Conservation (phyloP, 2,113 vertebrate species). For the Triplophysa tibetana region DNA sequence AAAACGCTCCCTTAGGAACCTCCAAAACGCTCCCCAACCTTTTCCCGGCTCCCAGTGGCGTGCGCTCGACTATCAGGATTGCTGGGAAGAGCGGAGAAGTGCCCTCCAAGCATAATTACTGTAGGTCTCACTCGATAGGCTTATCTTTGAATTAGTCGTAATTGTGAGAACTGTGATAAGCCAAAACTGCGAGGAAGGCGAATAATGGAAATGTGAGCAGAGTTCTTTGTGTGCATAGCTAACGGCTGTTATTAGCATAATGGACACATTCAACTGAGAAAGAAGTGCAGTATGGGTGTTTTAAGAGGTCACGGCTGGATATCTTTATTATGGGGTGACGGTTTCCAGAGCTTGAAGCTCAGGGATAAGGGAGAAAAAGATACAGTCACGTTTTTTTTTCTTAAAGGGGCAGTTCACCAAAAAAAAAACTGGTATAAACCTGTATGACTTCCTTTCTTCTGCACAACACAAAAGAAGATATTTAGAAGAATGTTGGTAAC, state of each 20-base stretch:
- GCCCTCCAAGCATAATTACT: conserved; percentile 72
- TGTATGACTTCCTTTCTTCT: too few species aligned
- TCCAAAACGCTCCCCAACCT: neutral
- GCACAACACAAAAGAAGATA: too few species aligned
- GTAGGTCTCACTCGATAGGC: conserved; percentile 65
- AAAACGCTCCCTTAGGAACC: conserved; percentile 40
- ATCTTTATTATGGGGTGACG: conserved; percentile 36
- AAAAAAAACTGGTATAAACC: too few species aligned
- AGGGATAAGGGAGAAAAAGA: conserved; percentile 4
- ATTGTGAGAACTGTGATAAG: conserved; percentile 74
- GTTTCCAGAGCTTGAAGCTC: conserved; percentile 12
- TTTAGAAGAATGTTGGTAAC: too few species aligned
- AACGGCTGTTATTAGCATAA: conserved; percentile 63
- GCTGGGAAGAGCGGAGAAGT: conserved; percentile 56
- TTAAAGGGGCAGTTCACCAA: neutral
- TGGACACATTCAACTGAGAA: conserved; percentile 60
- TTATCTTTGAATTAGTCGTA: conserved; percentile 69
- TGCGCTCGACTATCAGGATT: conserved; percentile 4
- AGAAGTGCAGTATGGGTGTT: conserved; percentile 38
- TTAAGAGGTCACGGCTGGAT: conserved; percentile 40
- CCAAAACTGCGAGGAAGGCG: conserved; percentile 38
- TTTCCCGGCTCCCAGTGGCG: neutral
- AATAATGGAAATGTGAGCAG: conserved; percentile 31
- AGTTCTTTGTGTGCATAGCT: conserved; percentile 22
- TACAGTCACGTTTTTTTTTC: neutral